Evolutionary conservation across 2,113 vertebrate genomes (phyloP).

Genomic region (Etheostoma spectabile): DNA sequence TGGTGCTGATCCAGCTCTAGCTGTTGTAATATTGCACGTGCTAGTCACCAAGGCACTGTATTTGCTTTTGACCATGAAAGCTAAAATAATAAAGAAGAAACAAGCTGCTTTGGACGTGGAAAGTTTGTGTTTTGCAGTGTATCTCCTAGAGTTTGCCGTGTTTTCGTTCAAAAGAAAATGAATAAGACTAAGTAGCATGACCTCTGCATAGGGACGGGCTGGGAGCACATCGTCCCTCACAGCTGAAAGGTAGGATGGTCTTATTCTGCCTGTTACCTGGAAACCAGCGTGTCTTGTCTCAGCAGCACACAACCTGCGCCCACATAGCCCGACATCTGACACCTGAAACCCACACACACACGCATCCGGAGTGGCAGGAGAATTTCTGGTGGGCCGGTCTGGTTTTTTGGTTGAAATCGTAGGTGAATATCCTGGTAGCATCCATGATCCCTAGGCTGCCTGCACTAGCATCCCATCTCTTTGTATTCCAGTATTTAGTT

Average conservation of each 20-base stretch:
- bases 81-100: not conserved
- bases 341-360: conserved; percentile 11
- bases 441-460: too few relatives aligned
- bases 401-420: too few relatives aligned
- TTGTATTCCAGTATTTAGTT: too few relatives aligned
- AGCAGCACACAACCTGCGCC: conserved; percentile 46
- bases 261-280: conserved; percentile 69
- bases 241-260: conserved; percentile 14
- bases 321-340: conserved; percentile 58
- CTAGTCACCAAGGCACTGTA: not conserved
- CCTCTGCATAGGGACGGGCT: conserved; percentile 1
- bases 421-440: too few relatives aligned
- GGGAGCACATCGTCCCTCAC: conserved; percentile 19
- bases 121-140: not conserved
- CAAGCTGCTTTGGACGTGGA: too few relatives aligned
- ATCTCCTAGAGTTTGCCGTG: not conserved
- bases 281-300: conserved; percentile 63
- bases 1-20: not conserved
- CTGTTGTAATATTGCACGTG: not conserved
- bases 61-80: not conserved
- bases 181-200: conserved; percentile 26
- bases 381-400: too few relatives aligned
- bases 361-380: not conserved
- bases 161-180: conserved; percentile 19
- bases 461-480: too few relatives aligned